phyloP scores from a whole-genome alignment of 2,113 vertebrate genomes.

The Mustela lutreola region DNA sequence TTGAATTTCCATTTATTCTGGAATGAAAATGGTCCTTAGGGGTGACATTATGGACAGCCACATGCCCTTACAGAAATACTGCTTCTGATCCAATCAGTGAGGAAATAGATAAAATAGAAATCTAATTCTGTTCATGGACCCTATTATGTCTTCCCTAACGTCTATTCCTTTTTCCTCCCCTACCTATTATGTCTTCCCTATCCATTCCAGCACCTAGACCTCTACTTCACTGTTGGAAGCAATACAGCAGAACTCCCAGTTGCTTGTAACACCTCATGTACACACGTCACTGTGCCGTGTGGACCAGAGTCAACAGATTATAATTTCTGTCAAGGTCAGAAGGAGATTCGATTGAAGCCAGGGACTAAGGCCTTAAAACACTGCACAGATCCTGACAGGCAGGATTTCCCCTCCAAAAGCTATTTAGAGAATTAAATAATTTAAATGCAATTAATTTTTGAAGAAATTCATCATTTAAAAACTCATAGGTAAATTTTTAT shows the following conservation, averaged over 20 bases:
- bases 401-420: constrained; percentile 53
- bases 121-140: background rate
- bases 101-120: background rate
- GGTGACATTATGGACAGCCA: background rate
- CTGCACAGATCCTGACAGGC: background rate
- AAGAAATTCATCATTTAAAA: constrained; percentile 61
- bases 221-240: background rate
- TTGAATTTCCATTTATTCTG: background rate
- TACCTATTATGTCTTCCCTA: background rate
- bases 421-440: constrained; percentile 74
- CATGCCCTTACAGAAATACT: background rate
- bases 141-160: background rate
- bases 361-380: too few species aligned
- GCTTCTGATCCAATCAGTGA: background rate
- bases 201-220: background rate
- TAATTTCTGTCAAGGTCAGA: constrained; percentile 63
- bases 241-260: background rate
- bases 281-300: background rate
- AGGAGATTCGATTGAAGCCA: constrained; percentile 53
- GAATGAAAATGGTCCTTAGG: background rate
- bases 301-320: constrained; percentile 8
- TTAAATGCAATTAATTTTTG: constrained; percentile 60
- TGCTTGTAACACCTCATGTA: constrained; percentile 19
- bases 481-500: constrained; percentile 59
- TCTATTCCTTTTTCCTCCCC: background rate